Conservation (phyloP, 2,888 invertebrate genomes). For the Caenorhabditis afra region DNA sequence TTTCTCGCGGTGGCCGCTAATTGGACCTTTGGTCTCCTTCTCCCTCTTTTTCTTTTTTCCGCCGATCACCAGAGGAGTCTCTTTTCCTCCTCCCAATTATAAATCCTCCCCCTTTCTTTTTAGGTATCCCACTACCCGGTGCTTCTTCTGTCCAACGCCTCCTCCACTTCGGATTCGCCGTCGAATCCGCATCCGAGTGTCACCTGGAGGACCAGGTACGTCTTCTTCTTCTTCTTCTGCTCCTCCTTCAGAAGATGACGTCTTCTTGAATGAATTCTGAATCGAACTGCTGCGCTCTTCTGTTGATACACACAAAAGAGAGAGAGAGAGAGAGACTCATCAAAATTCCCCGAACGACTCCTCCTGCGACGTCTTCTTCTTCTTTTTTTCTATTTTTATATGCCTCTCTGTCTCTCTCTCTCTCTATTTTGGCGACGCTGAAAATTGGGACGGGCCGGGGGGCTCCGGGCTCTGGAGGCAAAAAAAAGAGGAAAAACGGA, state of each 20-base stretch:
- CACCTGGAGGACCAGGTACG: conserved; percentile 51
- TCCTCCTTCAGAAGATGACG: too few relatives aligned
- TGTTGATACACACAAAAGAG: too few relatives aligned
- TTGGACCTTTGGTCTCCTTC: conserved; percentile 22
- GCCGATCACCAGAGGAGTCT: background rate
- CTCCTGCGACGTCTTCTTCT: background rate
- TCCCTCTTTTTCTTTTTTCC: background rate
- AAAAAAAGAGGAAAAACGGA: background rate
- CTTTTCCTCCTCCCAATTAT: conserved; percentile 13
- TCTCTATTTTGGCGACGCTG: background rate
- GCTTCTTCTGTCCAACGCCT: conserved; percentile 42
- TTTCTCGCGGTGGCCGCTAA: conserved; percentile 19
- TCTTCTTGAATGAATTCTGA: too few relatives aligned
- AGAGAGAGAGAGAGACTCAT: too few relatives aligned
- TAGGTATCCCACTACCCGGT: conserved; percentile 59
- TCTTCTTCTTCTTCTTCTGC: background rate
- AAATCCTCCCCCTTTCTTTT: conserved; percentile 10
- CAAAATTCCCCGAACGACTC: conserved; percentile 2
- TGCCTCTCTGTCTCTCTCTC: background rate
- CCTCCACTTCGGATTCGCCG: conserved; percentile 9
- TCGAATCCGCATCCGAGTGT: conserved; percentile 51
- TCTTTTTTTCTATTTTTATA: background rate
- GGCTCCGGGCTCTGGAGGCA: too few relatives aligned
- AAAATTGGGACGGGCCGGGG: too few relatives aligned
- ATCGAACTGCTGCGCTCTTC: too few relatives aligned